Conservation (phyloP, 2,797 vertebrate species). For the Ptychobarbus kaznakovi region DNA sequence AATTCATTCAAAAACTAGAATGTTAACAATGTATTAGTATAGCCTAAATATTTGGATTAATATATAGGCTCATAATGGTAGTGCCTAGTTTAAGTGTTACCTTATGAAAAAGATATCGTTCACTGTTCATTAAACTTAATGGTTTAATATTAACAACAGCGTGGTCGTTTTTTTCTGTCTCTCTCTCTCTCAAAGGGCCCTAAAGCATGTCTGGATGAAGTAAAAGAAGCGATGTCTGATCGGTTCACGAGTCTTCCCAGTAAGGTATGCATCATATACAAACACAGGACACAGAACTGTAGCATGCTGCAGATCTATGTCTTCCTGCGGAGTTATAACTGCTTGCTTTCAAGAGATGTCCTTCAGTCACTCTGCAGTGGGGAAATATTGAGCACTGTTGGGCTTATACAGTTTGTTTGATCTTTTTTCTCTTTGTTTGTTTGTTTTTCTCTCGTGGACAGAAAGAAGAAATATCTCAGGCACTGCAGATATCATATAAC, state of each 20-base stretch:
- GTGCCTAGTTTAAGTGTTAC: neutral
- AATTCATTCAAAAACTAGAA: no score
- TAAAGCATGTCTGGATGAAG: neutral
- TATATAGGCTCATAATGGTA: neutral
- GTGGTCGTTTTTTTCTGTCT: no score
- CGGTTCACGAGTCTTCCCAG: neutral
- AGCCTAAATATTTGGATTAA: neutral
- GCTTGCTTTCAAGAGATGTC: neutral
- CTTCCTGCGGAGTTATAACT: neutral
- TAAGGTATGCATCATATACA: conserved; percentile 25
- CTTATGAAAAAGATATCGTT: neutral
- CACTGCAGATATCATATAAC: conserved; percentile 7
- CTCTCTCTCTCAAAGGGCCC: neutral
- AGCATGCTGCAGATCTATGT: neutral
- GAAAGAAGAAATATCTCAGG: neutral
- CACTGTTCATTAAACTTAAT: neutral
- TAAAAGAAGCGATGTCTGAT: neutral
- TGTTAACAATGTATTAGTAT: neutral
- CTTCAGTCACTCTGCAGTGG: neutral
- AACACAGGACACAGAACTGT: neutral
- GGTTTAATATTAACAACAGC: neutral
- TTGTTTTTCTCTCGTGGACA: neutral
- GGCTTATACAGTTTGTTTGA: neutral
- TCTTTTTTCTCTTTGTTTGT: neutral
- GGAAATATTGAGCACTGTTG: neutral